Base-by-base conservation (phyloP, 2,888 invertebrate genomes). In the Fragum sueziense region DNA sequence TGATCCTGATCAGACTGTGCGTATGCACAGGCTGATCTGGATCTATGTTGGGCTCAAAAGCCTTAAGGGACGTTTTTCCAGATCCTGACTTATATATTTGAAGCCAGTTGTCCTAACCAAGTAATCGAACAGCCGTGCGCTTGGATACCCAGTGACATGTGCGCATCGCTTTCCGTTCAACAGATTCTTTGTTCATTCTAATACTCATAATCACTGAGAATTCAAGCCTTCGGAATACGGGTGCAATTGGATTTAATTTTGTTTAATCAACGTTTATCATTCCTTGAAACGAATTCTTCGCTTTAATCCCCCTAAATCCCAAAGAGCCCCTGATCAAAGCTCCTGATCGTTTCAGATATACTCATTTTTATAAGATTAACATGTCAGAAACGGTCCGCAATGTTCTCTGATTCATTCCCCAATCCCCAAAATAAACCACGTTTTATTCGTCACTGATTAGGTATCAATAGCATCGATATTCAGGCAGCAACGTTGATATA, bases 351-450 rank as follows among this genome's bases (percentile, higher is more conserved):
- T 17, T 25, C 65, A 52, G 34, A 52, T 70, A 54, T 54, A 54
- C 25, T 51, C 54, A 33, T 52, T 52, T 34, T 31, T 54, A 33
- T 22, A 41, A 77, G 83, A 80, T 83, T 83, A 83, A 72, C 77
- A 65, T 82, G 83, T 78, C 83, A 83, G 73, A 71, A 34, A 29
- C 27, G 20, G 41, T 51, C 57, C 61, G 68, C 75, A 72, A 29
- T 75, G 73, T 71, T 76, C 69, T 31, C 17, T 72, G 76, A 84
- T 75, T 84, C 84, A 84, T 70, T 25, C 11, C 33, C 9, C 76
- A 79, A 79, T 79, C 79, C 77, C 80, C 70, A n/a, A 69, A 69
- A 76, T 78, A 83, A 80, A 83, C 70, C 83, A 74, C 80, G 61
- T 73, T 72, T 67, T 70, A 57, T 74, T 57, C 69, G 70, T 70